Conservation (phyloP, 2,113 vertebrate species). For the Daubentonia madagascariensis region DNA sequence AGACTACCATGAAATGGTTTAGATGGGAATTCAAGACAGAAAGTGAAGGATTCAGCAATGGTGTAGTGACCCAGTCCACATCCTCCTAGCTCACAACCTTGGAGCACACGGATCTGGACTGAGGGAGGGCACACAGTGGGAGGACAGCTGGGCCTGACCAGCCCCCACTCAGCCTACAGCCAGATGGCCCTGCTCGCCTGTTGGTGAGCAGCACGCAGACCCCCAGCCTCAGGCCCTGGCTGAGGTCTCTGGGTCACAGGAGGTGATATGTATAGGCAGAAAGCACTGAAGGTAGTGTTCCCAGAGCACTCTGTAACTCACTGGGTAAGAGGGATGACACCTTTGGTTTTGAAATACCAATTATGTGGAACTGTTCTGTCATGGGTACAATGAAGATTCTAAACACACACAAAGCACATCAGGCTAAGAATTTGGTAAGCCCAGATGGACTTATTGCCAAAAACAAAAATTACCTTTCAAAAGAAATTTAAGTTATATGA, state of each 20-base stretch:
- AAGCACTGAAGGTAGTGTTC: slow-evolving; percentile 75
- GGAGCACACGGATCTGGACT: not conserved
- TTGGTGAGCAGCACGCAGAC: not conserved
- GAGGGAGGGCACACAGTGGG: not conserved
- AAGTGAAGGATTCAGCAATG: not conserved
- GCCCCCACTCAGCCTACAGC: not conserved
- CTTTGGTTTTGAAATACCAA: slow-evolving; percentile 24
- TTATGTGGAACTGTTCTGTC: slow-evolving; percentile 30
- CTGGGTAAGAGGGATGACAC: slow-evolving; percentile 59
- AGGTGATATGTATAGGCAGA: slow-evolving; percentile 72
- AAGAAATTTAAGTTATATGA: slow-evolving; percentile 7
- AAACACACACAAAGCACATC: slow-evolving; percentile 20
- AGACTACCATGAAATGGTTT: slow-evolving; percentile 50
- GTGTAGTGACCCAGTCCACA: not conserved
- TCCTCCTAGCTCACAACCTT: not conserved
- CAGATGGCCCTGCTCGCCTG: not conserved
- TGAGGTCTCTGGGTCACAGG: slow-evolving; percentile 61
- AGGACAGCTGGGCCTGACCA: not conserved
- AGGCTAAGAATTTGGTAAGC: slow-evolving; percentile 14
- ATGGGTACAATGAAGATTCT: slow-evolving; percentile 63
- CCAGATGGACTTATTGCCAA: slow-evolving; percentile 49
- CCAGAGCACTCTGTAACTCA: slow-evolving; percentile 74
- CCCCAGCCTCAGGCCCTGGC: not conserved
- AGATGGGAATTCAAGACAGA: not conserved
- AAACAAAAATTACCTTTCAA: slow-evolving; percentile 53